phyloP scores from a whole-genome alignment of 2,888 invertebrate species.

The Andrena fulva region DNA sequence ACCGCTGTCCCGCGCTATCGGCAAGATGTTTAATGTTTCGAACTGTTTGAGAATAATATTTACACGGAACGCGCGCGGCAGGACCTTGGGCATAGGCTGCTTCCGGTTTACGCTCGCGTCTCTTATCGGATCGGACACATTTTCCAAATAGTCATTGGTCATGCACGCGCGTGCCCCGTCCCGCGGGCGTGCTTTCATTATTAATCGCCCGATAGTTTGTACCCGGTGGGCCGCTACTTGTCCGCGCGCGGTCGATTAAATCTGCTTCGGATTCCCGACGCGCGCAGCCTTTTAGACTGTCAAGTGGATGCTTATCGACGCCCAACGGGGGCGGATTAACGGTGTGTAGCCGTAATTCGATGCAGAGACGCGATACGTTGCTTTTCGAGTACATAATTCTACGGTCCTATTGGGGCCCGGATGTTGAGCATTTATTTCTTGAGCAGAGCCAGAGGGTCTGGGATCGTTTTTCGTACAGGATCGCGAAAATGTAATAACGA shows the following conservation, averaged over 20 bases:
- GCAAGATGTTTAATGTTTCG: slow-evolving; percentile 80
- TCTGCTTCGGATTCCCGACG: slow-evolving; percentile 18
- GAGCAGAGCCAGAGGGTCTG: too few relatives aligned
- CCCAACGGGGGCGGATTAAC: slow-evolving; percentile 23
- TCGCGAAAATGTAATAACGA: too few relatives aligned
- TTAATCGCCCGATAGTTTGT: slow-evolving; percentile 30
- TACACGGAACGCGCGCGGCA: slow-evolving; percentile 69
- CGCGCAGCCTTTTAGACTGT: slow-evolving; percentile 11
- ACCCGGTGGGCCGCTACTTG: background rate
- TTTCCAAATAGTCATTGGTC: slow-evolving; percentile 65
- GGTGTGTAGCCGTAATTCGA: background rate
- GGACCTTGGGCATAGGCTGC: slow-evolving; percentile 64
- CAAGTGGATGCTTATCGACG: slow-evolving; percentile 11
- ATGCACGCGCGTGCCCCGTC: slow-evolving; percentile 44
- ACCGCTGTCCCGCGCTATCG: slow-evolving; percentile 73
- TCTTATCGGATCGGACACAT: slow-evolving; percentile 68
- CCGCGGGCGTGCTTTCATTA: slow-evolving; percentile 11
- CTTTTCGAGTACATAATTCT: background rate
- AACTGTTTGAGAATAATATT: slow-evolving; percentile 81
- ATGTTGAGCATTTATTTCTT: too few relatives aligned
- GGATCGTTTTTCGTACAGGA: too few relatives aligned
- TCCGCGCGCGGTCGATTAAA: slow-evolving; percentile 22
- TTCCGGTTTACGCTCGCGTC: slow-evolving; percentile 71
- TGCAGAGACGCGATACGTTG: background rate
- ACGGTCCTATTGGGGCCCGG: background rate